Base-by-base conservation (phyloP, 2,113 vertebrate genomes). In the Chionomys nivalis region DNA sequence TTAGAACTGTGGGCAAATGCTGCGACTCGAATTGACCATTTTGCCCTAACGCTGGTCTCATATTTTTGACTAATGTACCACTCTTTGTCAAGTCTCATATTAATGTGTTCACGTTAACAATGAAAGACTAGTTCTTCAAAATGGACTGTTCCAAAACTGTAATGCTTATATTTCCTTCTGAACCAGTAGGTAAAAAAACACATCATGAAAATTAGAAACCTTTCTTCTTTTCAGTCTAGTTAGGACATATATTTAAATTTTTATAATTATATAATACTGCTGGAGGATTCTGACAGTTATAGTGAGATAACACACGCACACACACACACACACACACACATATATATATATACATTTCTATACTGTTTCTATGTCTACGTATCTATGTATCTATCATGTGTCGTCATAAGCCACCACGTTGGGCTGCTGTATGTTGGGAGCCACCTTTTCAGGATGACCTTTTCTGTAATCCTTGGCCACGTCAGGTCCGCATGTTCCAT, bases 221-320 rank as follows among this genome's bases (percentile, higher is more conserved):
- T 31, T 89, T 86, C 8, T 78, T 81, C 14, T 47, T 28, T 85
- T 65, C 24, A 44, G 26, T 42, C 13, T 42, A 85, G 26, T 52
- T 49, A 93, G 65, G 23, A 55, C 19, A 66, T 47, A 47, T 58
- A 90, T 75, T 77, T 92, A 81, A 88, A 36, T 91, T 90, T 89
- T 52, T 42, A 83, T 86, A 1, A 70, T 66, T 91, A 86, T 88
- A 13, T 87, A 66, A 61, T 88, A 89, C 36, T 82, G 42, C 10
- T 83, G 92, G 65, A 58, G 33, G 4, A 81, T 31, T 28, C 55
- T 42, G n/a, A 16, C 24, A 65, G 13, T 63, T n/a, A 83, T 44
- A 21, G 36, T 72, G 70, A 72, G 16, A n/a, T 73, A 6, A 21
- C 55, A 19, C 5, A 19, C 2, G n/a, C 49, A 52, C 49, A 19